Evolutionary conservation across 2,113 vertebrate species (phyloP).

Genomic region (Hoplias malabaricus): DNA sequence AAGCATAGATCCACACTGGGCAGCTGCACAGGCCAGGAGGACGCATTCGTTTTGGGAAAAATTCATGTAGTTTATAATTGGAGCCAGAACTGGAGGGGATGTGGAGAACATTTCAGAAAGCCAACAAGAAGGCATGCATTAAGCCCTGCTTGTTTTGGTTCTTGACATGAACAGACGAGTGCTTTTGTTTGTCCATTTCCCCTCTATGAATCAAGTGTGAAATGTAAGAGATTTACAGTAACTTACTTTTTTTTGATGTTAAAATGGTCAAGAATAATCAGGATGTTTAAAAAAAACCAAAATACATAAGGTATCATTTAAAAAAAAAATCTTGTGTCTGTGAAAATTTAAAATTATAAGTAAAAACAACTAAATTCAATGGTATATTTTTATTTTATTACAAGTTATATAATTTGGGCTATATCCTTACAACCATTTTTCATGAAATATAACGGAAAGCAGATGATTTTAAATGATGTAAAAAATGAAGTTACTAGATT

Average conservation of each 20-base stretch:
- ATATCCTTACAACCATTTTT: too few species aligned
- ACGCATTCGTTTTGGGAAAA: conserved; percentile 46
- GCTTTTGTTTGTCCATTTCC: not conserved
- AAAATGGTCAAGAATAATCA: not conserved
- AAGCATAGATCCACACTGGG: conserved; percentile 50
- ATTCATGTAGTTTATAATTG: conserved; percentile 59
- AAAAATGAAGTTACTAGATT: not conserved
- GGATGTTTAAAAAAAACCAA: too few species aligned
- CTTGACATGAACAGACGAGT: not conserved
- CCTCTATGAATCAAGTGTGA: not conserved
- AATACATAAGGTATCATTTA: too few species aligned
- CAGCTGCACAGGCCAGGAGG: conserved; percentile 46
- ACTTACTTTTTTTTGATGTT: not conserved
- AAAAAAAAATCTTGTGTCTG: too few species aligned
- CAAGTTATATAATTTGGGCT: too few species aligned
- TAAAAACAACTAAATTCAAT: too few species aligned
- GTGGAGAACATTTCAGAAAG: conserved; percentile 25
- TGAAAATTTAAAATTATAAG: too few species aligned
- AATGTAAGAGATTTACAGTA: not conserved
- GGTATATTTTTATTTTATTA: too few species aligned
- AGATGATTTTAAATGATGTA: too few species aligned
- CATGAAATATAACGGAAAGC: too few species aligned
- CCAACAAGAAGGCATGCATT: conserved; percentile 35
- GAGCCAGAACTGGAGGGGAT: conserved; percentile 43
- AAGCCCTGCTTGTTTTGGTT: conserved; percentile 23